Evolutionary conservation across 2,888 invertebrate genomes (phyloP).

Genomic region (Caenorhabditis wallacei): DNA sequence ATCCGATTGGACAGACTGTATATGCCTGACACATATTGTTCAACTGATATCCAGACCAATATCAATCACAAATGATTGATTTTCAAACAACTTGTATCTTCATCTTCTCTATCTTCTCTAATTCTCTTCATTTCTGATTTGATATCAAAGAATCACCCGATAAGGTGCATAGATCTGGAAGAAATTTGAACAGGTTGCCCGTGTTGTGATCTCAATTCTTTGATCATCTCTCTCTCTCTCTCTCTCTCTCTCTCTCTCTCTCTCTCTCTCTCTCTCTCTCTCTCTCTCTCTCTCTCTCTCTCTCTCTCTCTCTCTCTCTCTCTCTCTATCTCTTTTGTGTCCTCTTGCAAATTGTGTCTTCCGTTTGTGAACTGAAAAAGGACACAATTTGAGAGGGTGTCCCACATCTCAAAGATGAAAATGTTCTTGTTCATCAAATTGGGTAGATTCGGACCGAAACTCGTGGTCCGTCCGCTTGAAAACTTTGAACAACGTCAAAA

Average conservation of each 20-base stretch:
- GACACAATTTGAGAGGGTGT: not conserved
- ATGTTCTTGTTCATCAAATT: not conserved
- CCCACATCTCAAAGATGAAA: conserved; percentile 1
- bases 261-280: too few relatives aligned
- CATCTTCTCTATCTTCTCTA: not conserved
- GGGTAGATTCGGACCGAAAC: not conserved
- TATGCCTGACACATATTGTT: conserved; percentile 25
- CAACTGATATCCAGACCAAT: conserved; percentile 34
- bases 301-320: too few relatives aligned
- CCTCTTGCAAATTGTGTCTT: conserved; percentile 22
- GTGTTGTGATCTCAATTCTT: conserved; percentile 43
- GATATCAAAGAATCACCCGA: conserved; percentile 25
- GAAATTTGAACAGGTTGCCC: conserved; percentile 34
- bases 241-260: too few relatives aligned
- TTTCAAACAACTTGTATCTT: conserved; percentile 20
- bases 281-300: too few relatives aligned
- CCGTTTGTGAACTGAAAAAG: not conserved
- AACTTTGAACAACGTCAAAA: too few relatives aligned
- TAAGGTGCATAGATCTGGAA: conserved; percentile 38
- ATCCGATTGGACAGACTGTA: conserved; percentile 11
- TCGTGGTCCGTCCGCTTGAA: too few relatives aligned
- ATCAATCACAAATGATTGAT: conserved; percentile 33
- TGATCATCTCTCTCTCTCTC: conserved; percentile 19
- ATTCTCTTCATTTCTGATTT: conserved; percentile 11
- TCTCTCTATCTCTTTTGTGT: too few relatives aligned